Conservation (phyloP, 92 coral and sea anemone species). For the Epizoanthus rinbou region DNA sequence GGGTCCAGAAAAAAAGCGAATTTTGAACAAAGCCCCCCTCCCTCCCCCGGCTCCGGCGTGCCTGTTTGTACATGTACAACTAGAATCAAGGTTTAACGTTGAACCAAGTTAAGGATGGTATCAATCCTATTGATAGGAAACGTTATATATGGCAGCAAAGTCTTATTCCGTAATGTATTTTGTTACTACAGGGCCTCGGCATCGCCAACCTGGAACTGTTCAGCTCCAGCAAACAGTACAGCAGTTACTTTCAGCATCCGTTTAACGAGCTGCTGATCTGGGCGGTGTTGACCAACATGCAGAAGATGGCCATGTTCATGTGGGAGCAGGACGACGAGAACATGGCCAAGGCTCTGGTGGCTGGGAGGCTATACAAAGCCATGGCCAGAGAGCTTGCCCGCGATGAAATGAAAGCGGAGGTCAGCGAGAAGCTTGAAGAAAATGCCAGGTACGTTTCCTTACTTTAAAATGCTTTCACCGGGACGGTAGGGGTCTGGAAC, state of each 20-base stretch:
- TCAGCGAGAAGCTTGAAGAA: constrained; percentile 56
- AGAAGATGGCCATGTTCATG: constrained; percentile 78
- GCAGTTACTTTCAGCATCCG: constrained; percentile 57
- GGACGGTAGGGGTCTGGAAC: too few species aligned
- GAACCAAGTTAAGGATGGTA: too few species aligned
- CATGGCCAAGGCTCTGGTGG: constrained; percentile 76
- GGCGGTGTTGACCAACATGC: constrained; percentile 75
- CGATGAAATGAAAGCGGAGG: constrained; percentile 71
- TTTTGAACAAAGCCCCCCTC: too few species aligned
- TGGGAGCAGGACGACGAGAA: constrained; percentile 81
- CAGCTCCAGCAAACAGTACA: constrained; percentile 21
- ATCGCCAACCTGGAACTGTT: constrained; percentile 54
- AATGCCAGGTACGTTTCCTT: constrained; percentile 57
- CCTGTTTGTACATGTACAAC: too few species aligned
- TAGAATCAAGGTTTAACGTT: too few species aligned
- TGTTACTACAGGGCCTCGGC: constrained; percentile 52
- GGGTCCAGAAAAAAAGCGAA: too few species aligned
- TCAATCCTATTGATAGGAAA: too few species aligned
- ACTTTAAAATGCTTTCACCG: too few species aligned
- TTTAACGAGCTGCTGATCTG: constrained; percentile 72
- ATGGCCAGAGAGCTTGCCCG: constrained; percentile 62
- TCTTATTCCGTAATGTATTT: neutral
- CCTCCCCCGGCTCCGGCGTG: too few species aligned
- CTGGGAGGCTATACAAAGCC: constrained; percentile 63
- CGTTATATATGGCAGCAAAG: too few species aligned